phyloP scores from a whole-genome alignment of 2,797 vertebrate species.

The Pipistrellus pygmaeus region DNA sequence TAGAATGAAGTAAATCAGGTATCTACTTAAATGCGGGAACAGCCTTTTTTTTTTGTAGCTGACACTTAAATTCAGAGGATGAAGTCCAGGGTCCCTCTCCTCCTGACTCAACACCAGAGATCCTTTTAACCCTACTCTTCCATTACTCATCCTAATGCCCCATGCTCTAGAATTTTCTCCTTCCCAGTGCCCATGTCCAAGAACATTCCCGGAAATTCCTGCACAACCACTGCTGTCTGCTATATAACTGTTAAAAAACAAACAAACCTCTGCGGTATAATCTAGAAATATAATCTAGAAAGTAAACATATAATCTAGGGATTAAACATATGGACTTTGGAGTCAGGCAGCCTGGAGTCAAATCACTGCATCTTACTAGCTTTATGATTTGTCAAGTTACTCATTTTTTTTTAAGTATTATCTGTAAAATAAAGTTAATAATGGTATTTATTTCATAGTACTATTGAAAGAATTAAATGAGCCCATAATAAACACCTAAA shows the following conservation, averaged over 20 bases:
- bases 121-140: not conserved
- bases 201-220: not conserved
- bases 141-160: not conserved
- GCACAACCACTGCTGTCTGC: not conserved
- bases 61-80: not conserved
- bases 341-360: not conserved
- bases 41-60: not conserved
- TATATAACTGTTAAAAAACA: not conserved
- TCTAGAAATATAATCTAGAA: constrained; percentile 5
- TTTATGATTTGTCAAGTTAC: not conserved
- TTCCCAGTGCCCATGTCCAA: not conserved
- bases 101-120: not conserved
- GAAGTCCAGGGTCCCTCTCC: not conserved
- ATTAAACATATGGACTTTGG: not conserved
- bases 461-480: not conserved
- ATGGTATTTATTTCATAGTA: not conserved
- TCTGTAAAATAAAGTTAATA: not conserved
- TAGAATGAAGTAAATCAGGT: not conserved
- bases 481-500: not conserved
- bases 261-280: not conserved
- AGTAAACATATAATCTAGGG: not conserved
- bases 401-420: not conserved
- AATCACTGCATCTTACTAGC: not conserved
- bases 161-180: not conserved
- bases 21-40: not conserved